Evolutionary conservation across 2,888 invertebrate genomes (phyloP), one percentile per base, ranked within the genome.

Genomic region (Lycocerus yunnanus): DNA sequence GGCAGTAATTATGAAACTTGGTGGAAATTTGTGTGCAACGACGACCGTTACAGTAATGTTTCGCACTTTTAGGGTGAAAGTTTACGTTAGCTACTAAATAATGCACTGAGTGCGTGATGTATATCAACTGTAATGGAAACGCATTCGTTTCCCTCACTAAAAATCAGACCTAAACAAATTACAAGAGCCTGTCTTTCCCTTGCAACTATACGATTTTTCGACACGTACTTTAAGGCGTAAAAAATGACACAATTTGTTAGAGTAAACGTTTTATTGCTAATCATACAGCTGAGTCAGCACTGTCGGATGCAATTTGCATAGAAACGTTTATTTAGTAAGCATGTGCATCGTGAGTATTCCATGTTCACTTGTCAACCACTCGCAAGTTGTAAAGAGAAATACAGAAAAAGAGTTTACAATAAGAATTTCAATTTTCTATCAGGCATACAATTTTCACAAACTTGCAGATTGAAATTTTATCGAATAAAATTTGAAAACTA

Each of bases 1-100:
- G 78, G 68, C 81, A 81, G 84, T 86, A 86, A 86, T 85, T 86
- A 85, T 85, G 84, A 86, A 86, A 86, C 84, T 86, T 86, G 58
- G 81, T 79, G 79, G 77, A 83, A 85, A 85, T 85, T 85, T 85
- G 85, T 84, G 84, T 85, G 84, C 81, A 82, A 82, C 81, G 72
- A 78, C 75, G 82, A 81, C 84, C 83, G 84, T 85, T 84, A 85
- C 82, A 78, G 81, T 82, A 81, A 83, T 84, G 84, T 85, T 85
- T 84, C 84, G 83, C 84, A 84, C 84, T 84, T 84, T 83, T 76
- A 82, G 82, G 84, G 84, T 82, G 83, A 83, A 84, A 84, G 82
- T 84, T 84, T 82, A 77, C 80, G 79, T 77, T 81, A 79, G 82
- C 82, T 82, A 82, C 85, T 85, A 85, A 85, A 85, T 85, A 85